Evolutionary conservation across 2,888 invertebrate genomes (phyloP).

Genomic region (Lamproptera curius): DNA sequence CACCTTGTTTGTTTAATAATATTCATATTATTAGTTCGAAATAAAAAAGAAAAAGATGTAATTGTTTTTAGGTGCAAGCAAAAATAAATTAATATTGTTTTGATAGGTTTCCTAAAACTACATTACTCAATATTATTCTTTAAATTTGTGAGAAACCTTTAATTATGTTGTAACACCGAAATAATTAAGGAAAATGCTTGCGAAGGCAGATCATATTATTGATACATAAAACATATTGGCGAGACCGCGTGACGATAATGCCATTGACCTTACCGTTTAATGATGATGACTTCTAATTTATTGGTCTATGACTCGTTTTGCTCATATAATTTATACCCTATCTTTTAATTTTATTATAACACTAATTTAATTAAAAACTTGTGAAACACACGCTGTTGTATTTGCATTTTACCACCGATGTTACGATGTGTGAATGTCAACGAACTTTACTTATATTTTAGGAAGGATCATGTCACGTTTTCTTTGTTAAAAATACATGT

Average conservation of each 20-base stretch:
- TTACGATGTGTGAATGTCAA: neutral
- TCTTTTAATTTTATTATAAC: neutral
- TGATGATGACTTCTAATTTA: constrained; percentile 3
- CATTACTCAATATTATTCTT: no score
- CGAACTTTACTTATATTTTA: neutral
- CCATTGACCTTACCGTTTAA: constrained; percentile 3
- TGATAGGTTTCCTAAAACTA: no score
- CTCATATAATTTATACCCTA: neutral
- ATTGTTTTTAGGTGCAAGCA: no score
- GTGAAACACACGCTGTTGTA: neutral
- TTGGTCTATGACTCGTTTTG: neutral
- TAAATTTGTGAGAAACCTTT: no score
- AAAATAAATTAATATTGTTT: no score
- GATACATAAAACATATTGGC: neutral
- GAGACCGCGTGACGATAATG: neutral
- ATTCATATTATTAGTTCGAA: no score
- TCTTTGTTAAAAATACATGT: neutral
- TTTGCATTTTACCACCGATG: neutral
- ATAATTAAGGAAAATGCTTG: neutral
- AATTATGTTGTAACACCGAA: no score
- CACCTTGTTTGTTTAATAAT: no score
- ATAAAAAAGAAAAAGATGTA: no score
- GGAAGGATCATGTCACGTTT: neutral
- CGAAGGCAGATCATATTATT: neutral
- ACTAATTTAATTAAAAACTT: neutral